phyloP scores from a whole-genome alignment of 2,888 invertebrate species.

The Ashinkailepas kermadecensis region DNA sequence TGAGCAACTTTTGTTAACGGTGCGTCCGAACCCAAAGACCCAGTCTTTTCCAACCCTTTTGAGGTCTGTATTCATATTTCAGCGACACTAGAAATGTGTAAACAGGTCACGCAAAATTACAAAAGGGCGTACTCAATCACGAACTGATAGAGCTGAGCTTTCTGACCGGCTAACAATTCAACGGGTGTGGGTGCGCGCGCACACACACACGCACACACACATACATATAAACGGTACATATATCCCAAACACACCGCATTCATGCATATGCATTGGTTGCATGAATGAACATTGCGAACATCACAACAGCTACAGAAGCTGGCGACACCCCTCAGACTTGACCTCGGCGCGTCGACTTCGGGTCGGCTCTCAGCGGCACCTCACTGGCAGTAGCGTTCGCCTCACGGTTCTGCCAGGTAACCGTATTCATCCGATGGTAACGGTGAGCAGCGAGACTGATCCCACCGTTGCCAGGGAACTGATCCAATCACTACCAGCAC shows the following conservation, averaged over 20 bases:
- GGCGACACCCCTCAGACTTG: not conserved
- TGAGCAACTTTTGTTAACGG: too few relatives aligned
- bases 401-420: not conserved
- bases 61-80: slow-evolving; percentile 8
- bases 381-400: not conserved
- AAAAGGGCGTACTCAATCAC: slow-evolving; percentile 3
- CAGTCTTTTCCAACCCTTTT: not conserved
- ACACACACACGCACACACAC: slow-evolving; percentile 9
- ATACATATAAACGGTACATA: not conserved
- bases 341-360: too few relatives aligned
- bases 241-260: too few relatives aligned
- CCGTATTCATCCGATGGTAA: not conserved
- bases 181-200: not conserved
- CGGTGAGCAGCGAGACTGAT: too few relatives aligned
- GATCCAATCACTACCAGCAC: too few relatives aligned
- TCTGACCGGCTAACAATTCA: not conserved
- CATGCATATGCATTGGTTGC: slow-evolving; percentile 14
- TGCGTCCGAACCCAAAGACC: too few relatives aligned
- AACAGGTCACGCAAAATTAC: slow-evolving; percentile 22
- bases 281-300: slow-evolving; percentile 7
- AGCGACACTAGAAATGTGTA: slow-evolving; percentile 19
- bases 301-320: not conserved
- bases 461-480: too few relatives aligned
- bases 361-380: not conserved
- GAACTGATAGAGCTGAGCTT: not conserved